These are phyloP conservation scores for Callipepla squamata DNA, from an alignment of 2,113 vertebrate species.

Conservation along the genomic window DNA sequence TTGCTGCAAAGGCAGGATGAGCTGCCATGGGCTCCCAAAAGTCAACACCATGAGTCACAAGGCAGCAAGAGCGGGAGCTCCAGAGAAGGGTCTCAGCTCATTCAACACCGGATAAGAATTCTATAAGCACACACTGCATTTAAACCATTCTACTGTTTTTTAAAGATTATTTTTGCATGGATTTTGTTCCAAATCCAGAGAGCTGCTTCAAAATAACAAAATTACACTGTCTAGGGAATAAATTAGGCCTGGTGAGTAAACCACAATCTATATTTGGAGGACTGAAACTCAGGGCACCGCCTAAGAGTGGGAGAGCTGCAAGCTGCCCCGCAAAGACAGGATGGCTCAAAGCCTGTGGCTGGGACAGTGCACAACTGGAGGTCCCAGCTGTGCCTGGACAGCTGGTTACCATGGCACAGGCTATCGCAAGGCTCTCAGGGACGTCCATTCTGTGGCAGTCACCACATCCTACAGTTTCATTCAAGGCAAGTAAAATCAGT, in stretches of 20 bases:
- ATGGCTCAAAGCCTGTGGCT: not conserved
- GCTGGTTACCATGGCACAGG: not conserved
- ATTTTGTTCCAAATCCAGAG: slow-evolving; percentile 1
- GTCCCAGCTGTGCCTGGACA: not conserved
- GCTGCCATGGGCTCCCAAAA: not conserved
- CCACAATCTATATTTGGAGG: not conserved
- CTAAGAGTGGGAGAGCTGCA: not conserved
- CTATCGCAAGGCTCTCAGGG: not conserved
- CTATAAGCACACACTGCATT: not conserved
- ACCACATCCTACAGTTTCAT: not conserved
- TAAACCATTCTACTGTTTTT: slow-evolving; percentile 6
- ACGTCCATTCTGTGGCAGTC: not conserved
- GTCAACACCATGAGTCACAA: not conserved
- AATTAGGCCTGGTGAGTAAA: slow-evolving; percentile 26
- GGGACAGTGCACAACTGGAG: not conserved
- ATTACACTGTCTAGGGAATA: slow-evolving; percentile 26
- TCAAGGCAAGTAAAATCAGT: not conserved
- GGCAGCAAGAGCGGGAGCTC: not conserved
- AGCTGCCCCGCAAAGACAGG: not conserved
- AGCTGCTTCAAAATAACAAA: slow-evolving; percentile 9
- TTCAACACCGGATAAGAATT: not conserved
- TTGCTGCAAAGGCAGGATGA: not conserved
- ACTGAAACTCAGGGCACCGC: not conserved
- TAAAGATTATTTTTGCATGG: not conserved
- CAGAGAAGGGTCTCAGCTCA: not conserved